phyloP scores from a whole-genome alignment of 2,888 invertebrate species.

The Elgonia sp. region DNA sequence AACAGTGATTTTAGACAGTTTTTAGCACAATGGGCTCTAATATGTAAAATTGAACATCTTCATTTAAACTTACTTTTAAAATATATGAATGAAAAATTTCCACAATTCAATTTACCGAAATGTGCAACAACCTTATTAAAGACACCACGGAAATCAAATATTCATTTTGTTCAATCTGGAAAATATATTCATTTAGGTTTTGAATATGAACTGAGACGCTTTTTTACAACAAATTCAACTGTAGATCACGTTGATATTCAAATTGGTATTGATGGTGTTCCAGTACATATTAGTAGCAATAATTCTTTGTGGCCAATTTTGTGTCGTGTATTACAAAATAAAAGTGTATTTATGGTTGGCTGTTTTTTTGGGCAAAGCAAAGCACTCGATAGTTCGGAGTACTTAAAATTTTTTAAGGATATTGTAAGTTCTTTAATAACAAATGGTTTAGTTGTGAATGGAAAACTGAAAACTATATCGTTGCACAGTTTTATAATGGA shows the following conservation, averaged over 20 bases:
- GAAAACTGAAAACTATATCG: no score
- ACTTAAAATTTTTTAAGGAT: no score
- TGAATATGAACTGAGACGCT: constrained; percentile 3
- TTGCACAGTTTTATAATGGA: no score
- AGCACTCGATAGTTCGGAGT: no score
- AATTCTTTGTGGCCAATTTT: constrained; percentile 42
- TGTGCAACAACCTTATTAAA: constrained; percentile 11
- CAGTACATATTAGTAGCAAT: constrained; percentile 11
- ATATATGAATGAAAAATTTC: constrained; percentile 20
- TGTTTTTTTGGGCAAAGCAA: constrained; percentile 39
- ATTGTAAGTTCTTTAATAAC: no score
- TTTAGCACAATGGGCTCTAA: constrained; percentile 18
- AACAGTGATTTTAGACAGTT: background rate
- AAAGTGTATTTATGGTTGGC: constrained; percentile 35
- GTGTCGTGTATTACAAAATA: background rate
- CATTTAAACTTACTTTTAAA: constrained; percentile 6
- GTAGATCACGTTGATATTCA: constrained; percentile 15
- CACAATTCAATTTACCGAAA: background rate
- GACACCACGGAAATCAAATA: background rate
- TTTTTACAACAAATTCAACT: background rate
- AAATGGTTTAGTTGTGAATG: no score
- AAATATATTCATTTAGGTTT: constrained; percentile 48
- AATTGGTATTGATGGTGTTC: constrained; percentile 53
- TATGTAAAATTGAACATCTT: constrained; percentile 20
- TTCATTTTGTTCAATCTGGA: constrained; percentile 16